phyloP scores from a whole-genome alignment of 2,888 invertebrate genomes.

The Drosophila picticornis region DNA sequence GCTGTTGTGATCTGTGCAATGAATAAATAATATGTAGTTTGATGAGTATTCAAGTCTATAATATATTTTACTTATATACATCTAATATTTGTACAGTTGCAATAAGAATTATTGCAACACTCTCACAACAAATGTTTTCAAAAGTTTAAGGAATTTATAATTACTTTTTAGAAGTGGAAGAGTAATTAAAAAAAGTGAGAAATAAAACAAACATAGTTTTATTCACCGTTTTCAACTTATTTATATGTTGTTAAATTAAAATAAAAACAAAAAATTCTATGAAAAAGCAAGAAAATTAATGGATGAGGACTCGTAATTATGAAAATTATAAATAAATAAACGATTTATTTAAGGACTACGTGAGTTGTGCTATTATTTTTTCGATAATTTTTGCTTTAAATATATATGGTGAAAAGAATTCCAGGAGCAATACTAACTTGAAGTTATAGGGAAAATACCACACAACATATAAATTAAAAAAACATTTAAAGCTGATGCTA shows the following conservation, averaged over 20 bases:
- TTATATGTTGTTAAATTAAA: background rate
- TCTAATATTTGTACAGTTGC: background rate
- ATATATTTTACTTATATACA: background rate
- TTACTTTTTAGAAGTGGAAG: background rate
- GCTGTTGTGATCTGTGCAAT: slow-evolving; percentile 89
- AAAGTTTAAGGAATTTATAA: background rate
- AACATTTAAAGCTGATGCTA: background rate
- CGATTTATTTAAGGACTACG: background rate
- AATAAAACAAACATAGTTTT: background rate
- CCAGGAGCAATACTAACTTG: background rate
- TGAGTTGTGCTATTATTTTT: background rate
- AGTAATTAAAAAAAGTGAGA: background rate
- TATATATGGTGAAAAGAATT: no score
- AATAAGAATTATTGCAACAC: background rate
- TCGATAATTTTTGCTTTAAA: no score
- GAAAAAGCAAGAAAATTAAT: background rate
- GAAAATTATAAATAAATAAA: background rate
- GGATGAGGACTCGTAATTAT: background rate
- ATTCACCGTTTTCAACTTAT: background rate
- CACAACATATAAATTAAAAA: background rate
- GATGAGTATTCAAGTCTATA: slow-evolving; percentile 5
- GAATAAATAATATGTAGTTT: background rate
- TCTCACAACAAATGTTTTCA: background rate
- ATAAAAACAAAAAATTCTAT: background rate
- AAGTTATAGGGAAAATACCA: background rate